Conservation (phyloP, 1,140 invertebrate genomes). For the Homarus americanus region DNA sequence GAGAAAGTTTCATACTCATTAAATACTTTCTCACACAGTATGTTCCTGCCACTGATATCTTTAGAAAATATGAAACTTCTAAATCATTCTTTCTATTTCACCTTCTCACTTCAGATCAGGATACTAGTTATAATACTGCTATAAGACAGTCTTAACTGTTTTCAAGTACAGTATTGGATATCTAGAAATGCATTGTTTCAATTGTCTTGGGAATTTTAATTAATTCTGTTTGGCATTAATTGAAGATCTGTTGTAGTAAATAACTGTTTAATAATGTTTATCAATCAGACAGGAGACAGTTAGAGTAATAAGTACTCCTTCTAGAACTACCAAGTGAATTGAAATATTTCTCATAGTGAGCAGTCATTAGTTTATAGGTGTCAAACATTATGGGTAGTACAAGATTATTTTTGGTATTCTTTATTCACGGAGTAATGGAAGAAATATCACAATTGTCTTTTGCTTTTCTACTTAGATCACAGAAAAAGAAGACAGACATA, state of each 20-base stretch:
- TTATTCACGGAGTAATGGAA: neutral
- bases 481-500: neutral
- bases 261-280: neutral
- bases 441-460: neutral
- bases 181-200: neutral
- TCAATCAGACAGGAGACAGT: neutral
- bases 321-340: neutral
- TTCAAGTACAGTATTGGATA: neutral
- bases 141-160: neutral
- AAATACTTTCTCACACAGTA: slow-evolving; percentile 23
- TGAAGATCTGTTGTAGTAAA: too few species aligned
- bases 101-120: slow-evolving; percentile 23
- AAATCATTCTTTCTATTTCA: neutral
- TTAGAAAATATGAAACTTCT: slow-evolving; percentile 12
- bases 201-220: neutral
- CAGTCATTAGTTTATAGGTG: neutral
- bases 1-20: slow-evolving; percentile 29
- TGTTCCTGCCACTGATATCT: slow-evolving; percentile 46
- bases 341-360: neutral
- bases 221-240: neutral
- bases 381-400: neutral
- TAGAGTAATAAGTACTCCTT: neutral
- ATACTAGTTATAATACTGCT: neutral
- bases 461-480: neutral
- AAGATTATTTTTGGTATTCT: neutral